Evolutionary conservation across 2,888 invertebrate species (phyloP), one percentile per base, ranked within the genome.

Genomic region (Epiblema foenella): DNA sequence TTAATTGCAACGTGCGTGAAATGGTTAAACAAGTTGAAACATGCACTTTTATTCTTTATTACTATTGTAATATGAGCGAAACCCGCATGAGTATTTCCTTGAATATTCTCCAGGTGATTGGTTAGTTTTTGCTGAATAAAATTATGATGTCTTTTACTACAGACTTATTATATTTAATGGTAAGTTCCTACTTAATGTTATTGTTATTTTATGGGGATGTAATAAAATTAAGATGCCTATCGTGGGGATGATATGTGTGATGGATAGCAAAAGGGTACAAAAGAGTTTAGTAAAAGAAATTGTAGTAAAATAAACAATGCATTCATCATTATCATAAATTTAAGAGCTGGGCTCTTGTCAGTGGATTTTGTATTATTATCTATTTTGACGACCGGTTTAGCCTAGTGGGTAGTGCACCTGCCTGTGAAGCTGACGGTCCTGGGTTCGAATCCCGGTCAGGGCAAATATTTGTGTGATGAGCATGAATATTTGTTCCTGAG

Each of bases 61-160:
- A 7, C 8, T 4, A n/a, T n/a, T n/a, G 46, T 0, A 8, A 7
- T 46, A 46, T 7, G n/a, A 8, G 46, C 8, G 8, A 46, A 46
- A 46, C 12, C 12, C 0, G n/a, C n/a, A 46, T n/a, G 8, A 15
- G 1, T n/a, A 1, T 46, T 46, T 46, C 7, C 1, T n/a, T 46
- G n/a, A n/a, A 1, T n/a, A 8, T 46, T n/a, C n/a, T 46, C 46
- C 15, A n/a, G 42, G 24, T 46, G 39, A 58, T 46, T 46, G 33
- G 12, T n/a, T 9, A 17, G 10, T 59, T 65, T 70, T 70, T 65
- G 65, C 54, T 54, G 54, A 2, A 57, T 58, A 57, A 51, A 59
- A 59, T 67, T 59, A 58, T 62, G 60, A 42, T 68, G 29, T 52
- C 37, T 11, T 18, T 68, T 54, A 52, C 46, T 29, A 33, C 51